phyloP scores from a whole-genome alignment of 2,113 vertebrate genomes.

The Lipophrys pholis region DNA sequence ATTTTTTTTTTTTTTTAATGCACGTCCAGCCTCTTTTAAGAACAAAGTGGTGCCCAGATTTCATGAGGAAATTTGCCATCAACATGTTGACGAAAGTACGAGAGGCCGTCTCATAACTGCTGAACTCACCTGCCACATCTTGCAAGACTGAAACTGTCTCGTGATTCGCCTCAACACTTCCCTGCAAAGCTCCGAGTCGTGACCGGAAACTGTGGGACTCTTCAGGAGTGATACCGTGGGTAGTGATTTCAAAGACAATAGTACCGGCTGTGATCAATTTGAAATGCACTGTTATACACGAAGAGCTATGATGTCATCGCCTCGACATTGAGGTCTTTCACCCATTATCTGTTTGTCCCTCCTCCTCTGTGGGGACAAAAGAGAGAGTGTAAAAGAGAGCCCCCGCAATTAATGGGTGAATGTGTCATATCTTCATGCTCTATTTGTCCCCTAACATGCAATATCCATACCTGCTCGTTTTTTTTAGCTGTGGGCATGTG shows the following conservation, averaged over 20 bases:
- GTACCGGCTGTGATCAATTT: neutral
- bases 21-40: too few species aligned
- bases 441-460: slow-evolving; percentile 10
- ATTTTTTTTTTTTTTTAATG: too few species aligned
- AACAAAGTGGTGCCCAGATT: too few species aligned
- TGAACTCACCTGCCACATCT: too few species aligned
- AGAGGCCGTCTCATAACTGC: too few species aligned
- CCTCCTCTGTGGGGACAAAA: slow-evolving; percentile 12
- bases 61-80: too few species aligned
- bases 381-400: neutral
- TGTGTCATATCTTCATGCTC: slow-evolving; percentile 2
- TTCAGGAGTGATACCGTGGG: neutral
- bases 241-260: neutral
- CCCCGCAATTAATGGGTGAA: neutral
- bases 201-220: too few species aligned
- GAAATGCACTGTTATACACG: slow-evolving; percentile 2
- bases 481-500: slow-evolving; percentile 21
- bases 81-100: too few species aligned
- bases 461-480: slow-evolving; percentile 1
- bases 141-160: too few species aligned
- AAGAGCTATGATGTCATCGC: neutral
- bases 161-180: too few species aligned
- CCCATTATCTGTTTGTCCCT: neutral
- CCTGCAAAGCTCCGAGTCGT: too few species aligned
- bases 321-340: neutral